A percentile compares a stretch with the other conserved stretches of the same genome.
These are phyloP conservation scores for Porites lutea DNA, from an alignment of 64 coral and sea anemone genomes.

Conservation along the genomic window DNA sequence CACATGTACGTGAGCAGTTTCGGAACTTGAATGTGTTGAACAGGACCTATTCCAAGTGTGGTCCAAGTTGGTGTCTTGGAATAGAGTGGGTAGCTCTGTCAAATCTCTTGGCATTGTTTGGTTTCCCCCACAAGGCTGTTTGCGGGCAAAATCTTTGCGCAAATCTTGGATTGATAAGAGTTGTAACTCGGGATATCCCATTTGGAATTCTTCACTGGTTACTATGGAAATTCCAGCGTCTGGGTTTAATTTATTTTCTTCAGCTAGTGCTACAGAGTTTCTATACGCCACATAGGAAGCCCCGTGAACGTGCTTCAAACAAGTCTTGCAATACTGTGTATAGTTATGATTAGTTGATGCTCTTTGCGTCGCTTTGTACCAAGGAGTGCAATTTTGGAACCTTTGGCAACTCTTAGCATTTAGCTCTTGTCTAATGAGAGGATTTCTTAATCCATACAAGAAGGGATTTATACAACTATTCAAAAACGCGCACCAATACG, in stretches of 20 bases:
- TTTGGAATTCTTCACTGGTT: not conserved
- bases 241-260: not conserved
- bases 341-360: not conserved
- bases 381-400: not conserved
- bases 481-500: constrained; percentile 80
- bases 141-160: not conserved
- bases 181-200: not conserved
- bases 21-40: not conserved
- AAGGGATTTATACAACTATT: constrained; percentile 80
- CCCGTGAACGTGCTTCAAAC: too few species aligned
- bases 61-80: not conserved
- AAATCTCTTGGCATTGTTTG: not conserved
- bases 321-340: not conserved
- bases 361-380: not conserved
- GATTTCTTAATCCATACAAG: constrained; percentile 84
- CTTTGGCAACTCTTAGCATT: not conserved
- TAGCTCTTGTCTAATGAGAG: constrained; percentile 18
- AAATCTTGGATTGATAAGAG: constrained; percentile 6
- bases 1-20: not conserved
- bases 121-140: not conserved
- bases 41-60: not conserved
- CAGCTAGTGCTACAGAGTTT: not conserved
- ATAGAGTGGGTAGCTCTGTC: not conserved
- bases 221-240: not conserved
- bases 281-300: not conserved